Evolutionary conservation across 2,888 invertebrate genomes (phyloP), one percentile per base, ranked within the genome.

Genomic region (Carpatolechia fugitivella): DNA sequence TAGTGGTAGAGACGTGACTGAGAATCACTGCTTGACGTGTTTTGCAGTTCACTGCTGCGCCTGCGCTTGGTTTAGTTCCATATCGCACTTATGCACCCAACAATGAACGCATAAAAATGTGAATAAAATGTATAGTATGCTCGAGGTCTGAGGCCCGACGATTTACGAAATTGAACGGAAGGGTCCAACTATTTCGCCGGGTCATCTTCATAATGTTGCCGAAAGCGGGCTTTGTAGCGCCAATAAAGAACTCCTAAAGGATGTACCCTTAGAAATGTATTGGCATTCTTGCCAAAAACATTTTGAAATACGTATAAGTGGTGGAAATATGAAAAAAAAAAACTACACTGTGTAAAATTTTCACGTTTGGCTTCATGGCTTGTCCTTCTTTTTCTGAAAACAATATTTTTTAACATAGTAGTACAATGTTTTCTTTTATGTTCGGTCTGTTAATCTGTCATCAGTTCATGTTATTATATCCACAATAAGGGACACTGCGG

Each of bases 151-250:
- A 10, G 18, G 11, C 11, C 11, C 11, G 20, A n/a, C 74, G 79
- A 79, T 81, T 78, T 81, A 71, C 70, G 76, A 80, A 80, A 80
- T 80, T 79, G 78, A 79, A 80, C 79, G 80, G 79, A 80, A 77
- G 71, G 76, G 70, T 70, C 64, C 67, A 66, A 71, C 78, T 75
- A 78, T 77, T 76, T 77, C 72, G 73, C 66, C 60, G 74, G 74
- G 71, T 74, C 77, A 79, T 80, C 74, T 80, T 72, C 74, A 71
- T 74, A 76, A 78, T 75, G 69, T 74, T 66, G 62, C 62, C 65
- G 63, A 64, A 71, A 66, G 63, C 60, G 61, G 56, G 57, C 24
- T 11, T 50, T 50, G 50, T 36, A 38, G 38, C 33, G 46, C 50
- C 56, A 56, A 58, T 60, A 57, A 58, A 58, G 52, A 58, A 52